phyloP scores from a whole-genome alignment of 1,140 invertebrate species.

The Muscidifurax raptorellus region DNA sequence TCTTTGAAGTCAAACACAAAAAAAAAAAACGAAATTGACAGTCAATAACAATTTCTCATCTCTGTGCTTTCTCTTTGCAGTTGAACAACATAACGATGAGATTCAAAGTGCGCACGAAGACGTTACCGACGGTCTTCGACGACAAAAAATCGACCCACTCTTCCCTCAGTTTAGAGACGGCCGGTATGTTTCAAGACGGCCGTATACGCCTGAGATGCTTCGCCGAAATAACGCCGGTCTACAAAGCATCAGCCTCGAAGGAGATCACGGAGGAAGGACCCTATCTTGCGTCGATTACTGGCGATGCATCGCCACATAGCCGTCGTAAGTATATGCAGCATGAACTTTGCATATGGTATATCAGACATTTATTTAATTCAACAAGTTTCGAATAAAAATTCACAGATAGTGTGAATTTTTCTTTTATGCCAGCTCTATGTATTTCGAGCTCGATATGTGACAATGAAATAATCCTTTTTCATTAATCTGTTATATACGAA shows the following conservation, averaged over 20 bases:
- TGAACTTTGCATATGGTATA: no score
- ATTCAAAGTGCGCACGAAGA: slow-evolving; percentile 53
- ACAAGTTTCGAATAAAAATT: no score
- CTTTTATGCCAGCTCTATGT: no score
- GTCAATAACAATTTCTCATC: no score
- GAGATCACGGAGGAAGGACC: slow-evolving; percentile 69
- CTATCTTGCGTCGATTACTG: slow-evolving; percentile 68
- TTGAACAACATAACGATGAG: slow-evolving; percentile 59
- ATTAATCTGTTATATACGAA: no score
- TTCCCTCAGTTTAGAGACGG: slow-evolving; percentile 64
- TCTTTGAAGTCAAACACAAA: no score
- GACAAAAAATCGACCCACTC: slow-evolving; percentile 63
- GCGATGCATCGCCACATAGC: slow-evolving; percentile 56
- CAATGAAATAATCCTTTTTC: no score
- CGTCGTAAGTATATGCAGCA: slow-evolving; percentile 70
- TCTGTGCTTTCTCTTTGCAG: slow-evolving; percentile 52
- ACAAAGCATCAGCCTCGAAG: slow-evolving; percentile 64
- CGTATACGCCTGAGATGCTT: slow-evolving; percentile 67
- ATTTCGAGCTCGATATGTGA: no score
- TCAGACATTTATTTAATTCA: no score
- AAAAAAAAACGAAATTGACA: no score
- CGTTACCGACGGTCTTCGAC: neutral
- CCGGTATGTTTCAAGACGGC: slow-evolving; percentile 64
- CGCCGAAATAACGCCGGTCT: slow-evolving; percentile 66
- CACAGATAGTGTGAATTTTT: no score